Evolutionary conservation across 2,888 invertebrate genomes (phyloP).

Genomic region (Microplitis manilae): DNA sequence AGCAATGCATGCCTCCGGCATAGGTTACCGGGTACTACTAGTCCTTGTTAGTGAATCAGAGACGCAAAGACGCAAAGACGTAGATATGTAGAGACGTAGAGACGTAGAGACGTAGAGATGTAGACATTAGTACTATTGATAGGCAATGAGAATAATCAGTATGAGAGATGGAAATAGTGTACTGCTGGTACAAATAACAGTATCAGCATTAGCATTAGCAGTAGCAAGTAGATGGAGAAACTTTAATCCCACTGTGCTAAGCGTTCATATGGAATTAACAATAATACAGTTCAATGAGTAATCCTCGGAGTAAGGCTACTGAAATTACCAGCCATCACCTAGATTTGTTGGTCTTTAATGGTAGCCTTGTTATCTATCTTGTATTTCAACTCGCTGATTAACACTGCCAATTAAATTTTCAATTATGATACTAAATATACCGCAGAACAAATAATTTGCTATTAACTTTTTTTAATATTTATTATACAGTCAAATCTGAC

Average conservation of each 20-base stretch:
- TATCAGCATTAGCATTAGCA: not conserved
- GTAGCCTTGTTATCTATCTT: not conserved
- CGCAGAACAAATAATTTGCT: conserved; percentile 44
- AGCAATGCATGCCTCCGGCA: conserved; percentile 28
- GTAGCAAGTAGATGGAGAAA: conserved; percentile 14
- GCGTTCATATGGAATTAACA: conserved; percentile 40
- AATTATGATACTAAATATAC: conserved; percentile 50
- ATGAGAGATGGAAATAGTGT: not conserved
- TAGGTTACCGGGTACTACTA: conserved; percentile 3
- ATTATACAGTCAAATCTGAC: too few relatives aligned
- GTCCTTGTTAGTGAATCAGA: conserved; percentile 24
- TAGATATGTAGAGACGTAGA: not conserved
- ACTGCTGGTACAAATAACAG: conserved; percentile 3
- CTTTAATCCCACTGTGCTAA: conserved; percentile 27
- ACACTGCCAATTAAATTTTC: conserved; percentile 64
- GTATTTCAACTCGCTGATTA: conserved; percentile 50
- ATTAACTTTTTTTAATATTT: not conserved
- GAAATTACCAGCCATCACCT: conserved; percentile 20
- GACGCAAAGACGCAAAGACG: not conserved
- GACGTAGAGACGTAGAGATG: conserved; percentile 12
- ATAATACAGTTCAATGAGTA: conserved; percentile 55
- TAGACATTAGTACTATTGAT: conserved; percentile 2
- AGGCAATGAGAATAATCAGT: not conserved
- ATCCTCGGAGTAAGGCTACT: conserved; percentile 51
- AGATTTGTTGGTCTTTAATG: conserved; percentile 33